These are phyloP conservation scores for Xiphophorus birchmanni DNA, from an alignment of 2,797 vertebrate species.

Conservation along the genomic window DNA sequence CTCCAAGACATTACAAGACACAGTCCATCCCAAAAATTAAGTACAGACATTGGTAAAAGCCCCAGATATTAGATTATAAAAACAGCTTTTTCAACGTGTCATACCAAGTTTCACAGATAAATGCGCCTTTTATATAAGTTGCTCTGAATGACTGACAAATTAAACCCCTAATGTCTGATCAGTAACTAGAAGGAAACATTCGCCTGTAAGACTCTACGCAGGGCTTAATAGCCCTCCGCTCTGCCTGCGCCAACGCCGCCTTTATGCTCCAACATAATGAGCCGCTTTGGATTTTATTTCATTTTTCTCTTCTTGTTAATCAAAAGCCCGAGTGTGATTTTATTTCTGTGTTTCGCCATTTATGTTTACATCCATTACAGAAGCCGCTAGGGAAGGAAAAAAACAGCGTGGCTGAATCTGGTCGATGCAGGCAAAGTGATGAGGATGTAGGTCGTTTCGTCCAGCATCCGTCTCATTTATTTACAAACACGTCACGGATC, in stretches of 20 bases:
- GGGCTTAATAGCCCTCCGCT: fast-evolving
- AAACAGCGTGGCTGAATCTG: background rate
- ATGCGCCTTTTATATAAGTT: background rate
- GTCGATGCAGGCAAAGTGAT: background rate
- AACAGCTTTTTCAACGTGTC: background rate
- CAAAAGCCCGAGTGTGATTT: constrained; percentile 74
- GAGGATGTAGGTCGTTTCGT: background rate
- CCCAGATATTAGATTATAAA: background rate
- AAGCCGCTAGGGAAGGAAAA: constrained; percentile 45
- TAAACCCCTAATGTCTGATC: background rate
- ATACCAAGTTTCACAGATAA: background rate
- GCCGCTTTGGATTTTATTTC: constrained; percentile 78
- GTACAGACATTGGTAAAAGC: background rate
- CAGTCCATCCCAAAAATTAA: background rate
- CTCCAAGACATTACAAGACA: background rate
- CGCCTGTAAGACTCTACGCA: constrained; percentile 13
- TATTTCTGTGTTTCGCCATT: constrained; percentile 74
- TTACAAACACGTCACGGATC: constrained; percentile 47
- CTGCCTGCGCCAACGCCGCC: constrained; percentile 47
- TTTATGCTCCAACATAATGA: constrained; percentile 58
- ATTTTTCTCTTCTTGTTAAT: constrained; percentile 75
- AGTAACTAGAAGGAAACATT: background rate
- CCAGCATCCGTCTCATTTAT: background rate
- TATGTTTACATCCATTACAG: constrained; percentile 77
- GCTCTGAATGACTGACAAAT: background rate